phyloP scores from a whole-genome alignment of 2,888 invertebrate species.

The Spodoptera exigua region DNA sequence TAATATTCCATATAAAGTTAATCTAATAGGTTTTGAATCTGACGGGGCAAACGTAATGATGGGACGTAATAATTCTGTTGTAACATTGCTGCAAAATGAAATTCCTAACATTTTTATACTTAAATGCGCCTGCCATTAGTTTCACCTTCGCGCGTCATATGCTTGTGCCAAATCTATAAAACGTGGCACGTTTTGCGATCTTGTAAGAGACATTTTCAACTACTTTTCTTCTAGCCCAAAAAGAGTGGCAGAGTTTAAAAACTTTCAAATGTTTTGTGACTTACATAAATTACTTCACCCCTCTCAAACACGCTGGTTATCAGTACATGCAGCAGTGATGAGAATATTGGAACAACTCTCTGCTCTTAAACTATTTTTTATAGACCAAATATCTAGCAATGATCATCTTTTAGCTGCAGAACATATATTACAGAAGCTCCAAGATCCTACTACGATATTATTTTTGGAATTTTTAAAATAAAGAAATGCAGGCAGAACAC shows the following conservation, averaged over 20 bases:
- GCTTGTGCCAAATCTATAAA: background rate
- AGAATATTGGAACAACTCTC: conserved; percentile 42
- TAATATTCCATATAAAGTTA: conserved; percentile 28
- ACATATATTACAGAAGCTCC: conserved; percentile 25
- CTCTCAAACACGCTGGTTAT: conserved; percentile 36
- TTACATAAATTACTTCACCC: conserved; percentile 29
- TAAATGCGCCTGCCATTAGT: conserved; percentile 9
- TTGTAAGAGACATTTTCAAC: conserved; percentile 41
- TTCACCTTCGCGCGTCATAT: conserved; percentile 2
- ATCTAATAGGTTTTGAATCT: conserved; percentile 38
- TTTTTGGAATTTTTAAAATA: conserved; percentile 47
- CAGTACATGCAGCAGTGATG: too few relatives aligned
- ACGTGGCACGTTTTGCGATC: conserved; percentile 9
- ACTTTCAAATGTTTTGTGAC: conserved; percentile 44
- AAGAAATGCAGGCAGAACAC: conserved; percentile 46
- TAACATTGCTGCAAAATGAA: conserved; percentile 12
- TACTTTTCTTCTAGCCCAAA: conserved; percentile 42
- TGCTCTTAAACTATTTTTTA: conserved; percentile 37
- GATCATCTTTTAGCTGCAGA: conserved; percentile 27
- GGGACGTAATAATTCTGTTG: conserved; percentile 30
- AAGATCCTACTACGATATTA: conserved; percentile 35
- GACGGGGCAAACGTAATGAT: conserved; percentile 43
- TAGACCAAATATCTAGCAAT: conserved; percentile 32
- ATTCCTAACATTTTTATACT: conserved; percentile 22
- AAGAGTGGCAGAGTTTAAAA: conserved; percentile 36